Evolutionary conservation across 2,797 vertebrate genomes (phyloP).

Genomic region (Coreius guichenoti): DNA sequence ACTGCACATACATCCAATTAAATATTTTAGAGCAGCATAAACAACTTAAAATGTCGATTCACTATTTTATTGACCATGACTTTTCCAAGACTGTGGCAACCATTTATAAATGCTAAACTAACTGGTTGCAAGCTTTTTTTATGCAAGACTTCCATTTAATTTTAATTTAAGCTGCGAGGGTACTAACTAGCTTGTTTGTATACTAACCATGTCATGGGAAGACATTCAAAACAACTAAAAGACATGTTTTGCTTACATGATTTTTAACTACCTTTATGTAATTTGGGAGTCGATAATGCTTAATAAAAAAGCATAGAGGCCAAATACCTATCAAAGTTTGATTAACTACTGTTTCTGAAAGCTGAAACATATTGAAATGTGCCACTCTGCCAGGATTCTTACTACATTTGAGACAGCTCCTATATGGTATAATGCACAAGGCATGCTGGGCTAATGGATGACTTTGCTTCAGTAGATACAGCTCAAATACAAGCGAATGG

Average conservation of each 20-base stretch:
- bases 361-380: background rate
- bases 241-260: background rate
- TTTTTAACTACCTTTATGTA: background rate
- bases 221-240: background rate
- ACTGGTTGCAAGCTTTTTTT: background rate
- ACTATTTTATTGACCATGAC: no score
- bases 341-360: background rate
- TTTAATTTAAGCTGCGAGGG: no score
- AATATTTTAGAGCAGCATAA: background rate
- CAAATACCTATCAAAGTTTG: background rate
- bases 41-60: background rate
- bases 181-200: background rate
- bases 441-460: background rate
- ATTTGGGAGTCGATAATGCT: background rate
- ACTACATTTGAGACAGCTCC: background rate
- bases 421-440: background rate
- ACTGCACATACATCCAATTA: background rate
- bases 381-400: background rate
- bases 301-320: background rate
- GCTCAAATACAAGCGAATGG: background rate
- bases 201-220: background rate
- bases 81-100: background rate
- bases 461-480: background rate
- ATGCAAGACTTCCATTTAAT: background rate
- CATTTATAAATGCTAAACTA: background rate